Evolutionary conservation across 1,140 invertebrate genomes (phyloP), one percentile per base, ranked within the genome.

Genomic region (Hermetia illucens): DNA sequence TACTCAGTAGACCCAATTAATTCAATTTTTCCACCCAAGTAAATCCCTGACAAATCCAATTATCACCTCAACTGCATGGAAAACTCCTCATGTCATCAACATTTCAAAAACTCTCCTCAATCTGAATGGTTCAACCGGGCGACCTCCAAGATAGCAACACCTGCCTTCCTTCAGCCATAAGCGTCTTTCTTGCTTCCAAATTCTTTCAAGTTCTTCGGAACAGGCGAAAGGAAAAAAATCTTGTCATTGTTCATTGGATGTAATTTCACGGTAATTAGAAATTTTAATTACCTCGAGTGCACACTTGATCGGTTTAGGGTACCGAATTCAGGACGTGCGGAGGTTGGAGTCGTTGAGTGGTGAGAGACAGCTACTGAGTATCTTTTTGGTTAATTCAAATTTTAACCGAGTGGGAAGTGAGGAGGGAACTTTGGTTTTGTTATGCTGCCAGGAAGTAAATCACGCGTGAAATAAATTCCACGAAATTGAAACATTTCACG

Each of bases 31-130:
- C n/a, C n/a, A n/a, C n/a, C n/a, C n/a, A n/a, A n/a, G n/a, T n/a
- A n/a, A n/a, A n/a, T n/a, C n/a, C n/a, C n/a, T n/a, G n/a, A 27
- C 24, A 27, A 27, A 27, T 27, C 24, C 24, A 27, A 27, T 27
- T 27, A 27, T 27, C 24, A 13, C 24, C 8, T 27, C 8, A 13
- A 27, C 24, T 27, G 24, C 8, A 27, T 9, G 8, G 24, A 13
- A 27, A 27, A 9, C 13, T 9, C 24, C 8, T 27, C 24, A 9
- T 13, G 24, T 9, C 24, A 8, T 8, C 24, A 27, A 9, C 24
- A 27, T 9, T 8, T 9, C 24, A 9, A 9, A 9, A 13, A 27
- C 8, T 27, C 8, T 27, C 8, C 24, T 13, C 8, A 27, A 9
- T 27, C 8, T 13, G 24, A 9, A 8, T 13, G 24, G 13, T 13